A percentile compares a stretch with the other conserved stretches of the same genome.
Evolutionary conservation across 2,888 invertebrate genomes (phyloP).

Genomic region (Brachypalpus laphriformis): DNA sequence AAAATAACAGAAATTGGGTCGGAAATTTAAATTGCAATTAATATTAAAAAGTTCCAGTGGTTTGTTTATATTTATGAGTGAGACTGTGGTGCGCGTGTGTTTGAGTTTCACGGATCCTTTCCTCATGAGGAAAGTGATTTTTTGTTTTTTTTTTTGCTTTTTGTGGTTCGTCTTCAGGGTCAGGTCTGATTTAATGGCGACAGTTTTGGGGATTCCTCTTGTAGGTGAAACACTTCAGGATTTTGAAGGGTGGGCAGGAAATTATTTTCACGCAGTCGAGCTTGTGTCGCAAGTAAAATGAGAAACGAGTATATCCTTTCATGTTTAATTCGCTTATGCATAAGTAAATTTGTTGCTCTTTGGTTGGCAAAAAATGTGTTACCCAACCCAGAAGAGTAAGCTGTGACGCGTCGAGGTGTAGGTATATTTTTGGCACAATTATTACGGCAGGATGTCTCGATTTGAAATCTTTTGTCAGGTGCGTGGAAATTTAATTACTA

Average conservation of each 20-base stretch:
- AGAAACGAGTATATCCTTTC: conserved; percentile 8
- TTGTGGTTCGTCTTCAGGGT: neutral
- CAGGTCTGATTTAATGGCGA: conserved; percentile 1
- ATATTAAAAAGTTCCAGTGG: conserved; percentile 54
- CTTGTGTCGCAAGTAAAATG: neutral
- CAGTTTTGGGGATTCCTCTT: neutral
- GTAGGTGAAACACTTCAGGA: neutral
- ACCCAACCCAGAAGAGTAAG: neutral
- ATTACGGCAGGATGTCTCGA: neutral
- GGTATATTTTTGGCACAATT: neutral
- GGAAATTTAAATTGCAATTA: conserved; percentile 68
- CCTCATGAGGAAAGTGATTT: neutral
- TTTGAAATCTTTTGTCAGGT: neutral
- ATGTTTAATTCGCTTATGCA: conserved; percentile 12
- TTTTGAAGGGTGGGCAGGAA: neutral
- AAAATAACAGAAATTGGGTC: conserved; percentile 43
- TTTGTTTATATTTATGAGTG: conserved; percentile 18
- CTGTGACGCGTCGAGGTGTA: no score
- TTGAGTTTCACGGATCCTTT: neutral
- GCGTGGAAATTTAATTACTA: neutral
- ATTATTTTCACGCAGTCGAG: neutral
- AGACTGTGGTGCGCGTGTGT: neutral
- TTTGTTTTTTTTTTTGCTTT: neutral
- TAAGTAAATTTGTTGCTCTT: neutral
- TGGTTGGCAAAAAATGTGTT: neutral